Base-by-base conservation (phyloP, 2,888 invertebrate species). In the Unio pictorum region DNA sequence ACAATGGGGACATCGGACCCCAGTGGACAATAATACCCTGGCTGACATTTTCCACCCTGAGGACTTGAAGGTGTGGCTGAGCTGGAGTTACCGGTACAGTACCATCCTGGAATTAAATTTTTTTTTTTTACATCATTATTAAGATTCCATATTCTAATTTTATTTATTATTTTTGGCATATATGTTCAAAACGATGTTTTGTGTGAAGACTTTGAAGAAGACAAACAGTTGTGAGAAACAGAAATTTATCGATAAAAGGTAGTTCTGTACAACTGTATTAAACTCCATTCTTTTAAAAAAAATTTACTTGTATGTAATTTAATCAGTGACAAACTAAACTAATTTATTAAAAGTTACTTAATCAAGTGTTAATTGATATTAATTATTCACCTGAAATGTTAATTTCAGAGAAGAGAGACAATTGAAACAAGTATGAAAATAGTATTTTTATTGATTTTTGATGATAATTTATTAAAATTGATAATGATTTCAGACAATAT, bases 31-130 rank as follows among this genome's bases (percentile, higher is more conserved):
- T 85, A 89, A 74, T 66, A 83, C 8, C 88, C 88, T 1, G 86
- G 74, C 67, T 78, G 81, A 78, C 89, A 89, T 71, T 86, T 77
- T 0, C 86, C 88, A 28, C 89, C 89, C 69, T 85, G 81, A 3
- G 82, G 79, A 4, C 74, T 64, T 20, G 74, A 61, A 1, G 85
- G 83, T 3, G 81, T 86, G 7, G 81, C 69, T 8, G 81, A 79
- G 18, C 79, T 83, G 8, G 85, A 83, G 61, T 82, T 85, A 68
- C 78, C 74, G 28, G 76, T 81, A 71, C 87, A 87, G 77, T 87
- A 89, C 83, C 86, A 88, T n/a, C 88, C 88, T 88, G 69, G n/a
- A 69, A 68, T 20, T 60, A n/a, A 28, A 28, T 66, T 23, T 45
- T 23, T 23, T 23, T 23, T 23, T 23, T 23, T 30, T n/a, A 55